Conservation (phyloP, 2,888 invertebrate genomes). For the Ornithoptera priamus region DNA sequence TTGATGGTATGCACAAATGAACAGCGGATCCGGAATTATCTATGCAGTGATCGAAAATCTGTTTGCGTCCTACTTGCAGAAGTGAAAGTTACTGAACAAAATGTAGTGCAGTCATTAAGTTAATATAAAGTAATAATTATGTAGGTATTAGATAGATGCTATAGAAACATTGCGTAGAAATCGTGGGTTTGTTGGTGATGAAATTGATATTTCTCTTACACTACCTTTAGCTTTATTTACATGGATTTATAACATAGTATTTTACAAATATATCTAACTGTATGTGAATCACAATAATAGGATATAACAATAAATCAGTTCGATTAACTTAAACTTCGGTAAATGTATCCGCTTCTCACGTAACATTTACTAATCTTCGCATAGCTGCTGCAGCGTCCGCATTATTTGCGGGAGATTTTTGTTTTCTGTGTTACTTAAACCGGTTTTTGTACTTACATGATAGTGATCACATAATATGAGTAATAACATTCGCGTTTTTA, state of each 20-base stretch:
- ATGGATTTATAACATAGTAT: not conserved
- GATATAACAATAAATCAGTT: not conserved
- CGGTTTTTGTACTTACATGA: conserved; percentile 8
- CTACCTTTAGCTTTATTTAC: not conserved
- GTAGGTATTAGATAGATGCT: not conserved
- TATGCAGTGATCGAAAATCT: conserved; percentile 4
- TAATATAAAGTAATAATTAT: not conserved
- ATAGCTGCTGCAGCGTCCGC: conserved; percentile 9
- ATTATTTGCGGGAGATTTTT: conserved; percentile 8
- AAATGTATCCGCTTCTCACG: conserved; percentile 13
- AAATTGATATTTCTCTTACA: not conserved
- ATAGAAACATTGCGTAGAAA: not conserved
- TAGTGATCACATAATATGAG: conserved; percentile 1
- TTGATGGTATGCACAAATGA: not conserved
- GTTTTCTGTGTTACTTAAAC: conserved; percentile 16
- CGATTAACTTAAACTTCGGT: not conserved
- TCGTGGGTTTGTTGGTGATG: not conserved
- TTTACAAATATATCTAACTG: not conserved
- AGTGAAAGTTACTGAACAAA: conserved; percentile 1
- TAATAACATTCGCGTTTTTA: not conserved
- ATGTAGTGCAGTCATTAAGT: conserved; percentile 1
- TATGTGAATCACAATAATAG: not conserved
- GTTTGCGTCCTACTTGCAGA: not conserved
- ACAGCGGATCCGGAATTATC: not conserved
- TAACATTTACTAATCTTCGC: conserved; percentile 8